These are phyloP conservation scores for Drosophila tripunctata DNA, from an alignment of 2,888 invertebrate genomes.

Conservation along the genomic window DNA sequence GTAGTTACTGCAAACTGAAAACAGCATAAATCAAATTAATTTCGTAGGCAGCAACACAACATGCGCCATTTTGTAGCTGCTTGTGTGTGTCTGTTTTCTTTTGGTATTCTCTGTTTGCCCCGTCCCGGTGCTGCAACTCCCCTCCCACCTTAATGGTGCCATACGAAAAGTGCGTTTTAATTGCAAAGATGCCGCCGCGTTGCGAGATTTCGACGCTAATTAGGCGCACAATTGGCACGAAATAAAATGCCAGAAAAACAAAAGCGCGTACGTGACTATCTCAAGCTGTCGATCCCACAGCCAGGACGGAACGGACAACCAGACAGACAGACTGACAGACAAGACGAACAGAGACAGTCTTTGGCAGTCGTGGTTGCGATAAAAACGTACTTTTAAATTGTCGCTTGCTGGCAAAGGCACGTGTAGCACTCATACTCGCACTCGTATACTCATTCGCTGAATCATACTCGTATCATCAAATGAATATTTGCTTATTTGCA, in stretches of 20 bases:
- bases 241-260: slow-evolving; percentile 73
- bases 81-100: slow-evolving; percentile 14
- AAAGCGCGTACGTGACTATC: slow-evolving; percentile 74
- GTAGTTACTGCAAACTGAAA: slow-evolving; percentile 39
- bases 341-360: slow-evolving; percentile 17
- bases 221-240: slow-evolving; percentile 78
- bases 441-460: slow-evolving; percentile 14
- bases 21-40: slow-evolving; percentile 81
- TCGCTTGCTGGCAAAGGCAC: slow-evolving; percentile 57
- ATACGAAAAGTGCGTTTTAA: slow-evolving; percentile 79
- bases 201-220: slow-evolving; percentile 70
- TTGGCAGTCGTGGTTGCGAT: slow-evolving; percentile 49
- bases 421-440: slow-evolving; percentile 41
- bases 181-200: slow-evolving; percentile 75
- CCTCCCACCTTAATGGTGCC: slow-evolving; percentile 3
- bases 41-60: slow-evolving; percentile 73
- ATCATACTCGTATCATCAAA: slow-evolving; percentile 66
- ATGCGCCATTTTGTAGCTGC: slow-evolving; percentile 70
- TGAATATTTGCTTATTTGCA: slow-evolving; percentile 79
- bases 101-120: slow-evolving; percentile 29
- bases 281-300: slow-evolving; percentile 68
- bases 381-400: slow-evolving; percentile 75
- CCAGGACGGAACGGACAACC: slow-evolving; percentile 4
- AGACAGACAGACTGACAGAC: background rate
- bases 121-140: background rate